Evolutionary conservation across 2,797 vertebrate genomes (phyloP).

Genomic region (Sebastes taczanowskii): DNA sequence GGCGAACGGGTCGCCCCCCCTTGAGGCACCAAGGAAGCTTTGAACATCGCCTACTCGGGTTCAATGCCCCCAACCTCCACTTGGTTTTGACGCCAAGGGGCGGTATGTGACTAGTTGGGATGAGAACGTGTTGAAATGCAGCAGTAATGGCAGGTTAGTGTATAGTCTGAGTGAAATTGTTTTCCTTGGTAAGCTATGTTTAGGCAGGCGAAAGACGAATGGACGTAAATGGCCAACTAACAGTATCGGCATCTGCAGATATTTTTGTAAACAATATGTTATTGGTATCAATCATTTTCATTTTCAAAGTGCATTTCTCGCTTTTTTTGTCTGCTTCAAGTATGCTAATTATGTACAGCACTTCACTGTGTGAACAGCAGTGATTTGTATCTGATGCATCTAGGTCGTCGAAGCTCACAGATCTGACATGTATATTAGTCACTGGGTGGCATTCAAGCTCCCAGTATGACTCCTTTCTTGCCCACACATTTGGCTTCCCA

Average conservation of each 20-base stretch:
- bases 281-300: background rate
- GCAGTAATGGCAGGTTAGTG: too few relatives aligned
- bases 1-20: too few relatives aligned
- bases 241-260: background rate
- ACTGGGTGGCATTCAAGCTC: slow-evolving; percentile 26
- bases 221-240: background rate
- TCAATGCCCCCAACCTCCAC: too few relatives aligned
- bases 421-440: slow-evolving; percentile 31
- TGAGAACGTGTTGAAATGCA: too few relatives aligned
- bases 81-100: too few relatives aligned
- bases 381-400: background rate
- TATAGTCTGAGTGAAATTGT: too few relatives aligned
- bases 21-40: too few relatives aligned
- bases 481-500: slow-evolving; percentile 15
- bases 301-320: background rate
- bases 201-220: background rate
- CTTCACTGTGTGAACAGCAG: background rate
- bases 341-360: background rate
- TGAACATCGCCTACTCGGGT: too few relatives aligned
- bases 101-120: too few relatives aligned
- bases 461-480: slow-evolving; percentile 11
- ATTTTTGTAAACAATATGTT: background rate
- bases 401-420: background rate
- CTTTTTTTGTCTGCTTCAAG: background rate
- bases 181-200: background rate